phyloP scores from a whole-genome alignment of 1,140 invertebrate species.

The Ips nitidus region DNA sequence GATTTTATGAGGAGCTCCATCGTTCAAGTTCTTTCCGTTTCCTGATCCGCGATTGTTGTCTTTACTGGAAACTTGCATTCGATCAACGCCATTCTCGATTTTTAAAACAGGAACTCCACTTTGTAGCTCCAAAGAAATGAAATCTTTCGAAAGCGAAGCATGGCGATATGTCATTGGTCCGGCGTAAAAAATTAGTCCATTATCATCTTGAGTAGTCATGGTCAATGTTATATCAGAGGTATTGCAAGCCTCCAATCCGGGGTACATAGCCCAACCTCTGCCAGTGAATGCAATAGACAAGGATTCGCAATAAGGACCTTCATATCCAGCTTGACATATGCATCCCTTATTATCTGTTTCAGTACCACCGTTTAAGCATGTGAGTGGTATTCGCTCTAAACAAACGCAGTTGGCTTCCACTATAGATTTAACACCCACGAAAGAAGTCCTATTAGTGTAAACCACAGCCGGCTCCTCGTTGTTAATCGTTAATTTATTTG shows the following conservation, averaged over 20 bases:
- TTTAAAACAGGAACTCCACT: constrained; percentile 81
- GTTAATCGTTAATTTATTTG: constrained; percentile 69
- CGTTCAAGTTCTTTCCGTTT: constrained; percentile 67
- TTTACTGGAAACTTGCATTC: constrained; percentile 49
- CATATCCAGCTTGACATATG: constrained; percentile 56
- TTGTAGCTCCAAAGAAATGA: constrained; percentile 86
- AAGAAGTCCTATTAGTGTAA: constrained; percentile 86
- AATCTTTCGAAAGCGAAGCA: constrained; percentile 63
- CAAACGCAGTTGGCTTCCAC: constrained; percentile 70
- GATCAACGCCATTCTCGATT: constrained; percentile 89
- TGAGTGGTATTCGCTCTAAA: constrained; percentile 50
- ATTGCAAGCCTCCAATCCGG: constrained; percentile 74
- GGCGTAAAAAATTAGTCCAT: constrained; percentile 88
- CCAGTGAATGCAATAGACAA: constrained; percentile 84
- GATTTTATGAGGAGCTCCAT: constrained; percentile 79
- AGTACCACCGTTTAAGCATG: constrained; percentile 72
- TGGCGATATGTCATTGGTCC: constrained; percentile 71
- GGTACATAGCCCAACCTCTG: constrained; percentile 87
- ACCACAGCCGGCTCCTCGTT: constrained; percentile 70
- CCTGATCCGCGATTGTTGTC: constrained; percentile 53
- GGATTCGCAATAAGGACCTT: constrained; percentile 86
- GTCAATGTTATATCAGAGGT: constrained; percentile 78
- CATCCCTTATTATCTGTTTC: constrained; percentile 54
- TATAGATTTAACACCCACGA: constrained; percentile 82
- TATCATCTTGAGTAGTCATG: constrained; percentile 69